Evolutionary conservation across 2,888 invertebrate species (phyloP), one percentile per base, ranked within the genome.

Genomic region (Apamea monoglypha): DNA sequence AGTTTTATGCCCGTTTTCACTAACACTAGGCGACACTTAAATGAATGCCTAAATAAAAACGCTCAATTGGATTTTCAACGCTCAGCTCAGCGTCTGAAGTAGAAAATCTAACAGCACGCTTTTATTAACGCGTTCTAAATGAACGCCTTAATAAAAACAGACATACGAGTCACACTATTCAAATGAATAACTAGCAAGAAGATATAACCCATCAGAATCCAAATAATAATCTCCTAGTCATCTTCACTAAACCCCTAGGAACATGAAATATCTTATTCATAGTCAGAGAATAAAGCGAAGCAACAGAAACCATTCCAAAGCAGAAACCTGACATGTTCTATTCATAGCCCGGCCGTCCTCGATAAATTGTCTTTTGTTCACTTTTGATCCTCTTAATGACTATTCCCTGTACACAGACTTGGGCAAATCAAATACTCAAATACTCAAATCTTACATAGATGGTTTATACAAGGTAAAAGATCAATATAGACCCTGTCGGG

Each of bases 331-430:
- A n/a, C 53, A 81, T 81, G 75, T 85, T 72, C 69, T 81, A 83
- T 83, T 83, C 81, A 83, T 83, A 83, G 75, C 36, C 72, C 18
- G 7, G 47, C 61, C 64, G 3, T 36, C 29, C 25, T 25, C 73
- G 21, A 81, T 66, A 85, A 75, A 83, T 83, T 76, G 77, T 78
- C 75, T 73, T 71, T 77, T 76, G 74, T 59, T 72, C 70, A 64
- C 70, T 69, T 83, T 76, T 80, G 87, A 83, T 83, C 73, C 63
- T 29, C 32, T 63, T 84, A 86, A 78, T 78, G 76, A 81, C 73
- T 68, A 72, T 72, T 53, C 75, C 67, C 59, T 67, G 66, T 50
- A 40, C 29, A 53, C 69, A 67, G 44, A 63, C 50, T 67, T 53
- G 21, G 47, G 44, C 56, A 64, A 67, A 67, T 80, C n/a, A n/a